A percentile compares a stretch with the other conserved stretches of the same genome.
Conservation (phyloP, 2,888 invertebrate genomes). For the Leptinotarsa peninsularis region DNA sequence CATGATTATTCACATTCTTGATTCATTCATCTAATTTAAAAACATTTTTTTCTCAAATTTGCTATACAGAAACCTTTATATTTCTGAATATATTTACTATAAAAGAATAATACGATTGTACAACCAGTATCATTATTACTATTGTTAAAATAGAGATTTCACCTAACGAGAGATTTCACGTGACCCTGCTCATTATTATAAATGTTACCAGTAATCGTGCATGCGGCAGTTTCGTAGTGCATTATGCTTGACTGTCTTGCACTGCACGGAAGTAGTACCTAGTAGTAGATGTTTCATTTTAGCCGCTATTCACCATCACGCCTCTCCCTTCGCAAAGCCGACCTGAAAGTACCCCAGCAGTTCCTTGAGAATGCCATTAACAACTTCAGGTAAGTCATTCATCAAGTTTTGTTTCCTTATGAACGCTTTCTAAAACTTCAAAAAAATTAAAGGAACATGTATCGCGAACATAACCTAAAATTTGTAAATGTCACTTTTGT, state of each 20-base stretch:
- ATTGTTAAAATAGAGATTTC: background rate
- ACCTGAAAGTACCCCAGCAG: conserved; percentile 82
- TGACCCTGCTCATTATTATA: background rate
- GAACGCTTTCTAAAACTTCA: no score
- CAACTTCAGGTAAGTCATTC: conserved; percentile 78
- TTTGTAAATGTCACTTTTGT: no score
- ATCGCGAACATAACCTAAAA: no score
- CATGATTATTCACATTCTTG: no score
- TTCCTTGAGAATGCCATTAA: conserved; percentile 79
- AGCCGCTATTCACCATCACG: conserved; percentile 88
- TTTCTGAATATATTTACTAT: no score
- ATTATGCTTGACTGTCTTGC: conserved; percentile 47
- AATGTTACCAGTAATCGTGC: conserved; percentile 8
- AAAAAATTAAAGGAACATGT: no score
- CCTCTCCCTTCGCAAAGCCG: conserved; percentile 84
- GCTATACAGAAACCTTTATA: no score
- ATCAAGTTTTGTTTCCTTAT: background rate
- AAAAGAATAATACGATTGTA: no score
- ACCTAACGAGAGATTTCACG: background rate
- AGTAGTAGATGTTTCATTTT: conserved; percentile 66
- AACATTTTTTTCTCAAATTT: no score
- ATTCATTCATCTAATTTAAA: no score
- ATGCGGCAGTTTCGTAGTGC: conserved; percentile 30
- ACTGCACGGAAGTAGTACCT: conserved; percentile 49
- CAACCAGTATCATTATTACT: no score